Evolutionary conservation across 2,113 vertebrate genomes (phyloP), one percentile per base, ranked within the genome.

Genomic region (Toxotes jaculatrix): DNA sequence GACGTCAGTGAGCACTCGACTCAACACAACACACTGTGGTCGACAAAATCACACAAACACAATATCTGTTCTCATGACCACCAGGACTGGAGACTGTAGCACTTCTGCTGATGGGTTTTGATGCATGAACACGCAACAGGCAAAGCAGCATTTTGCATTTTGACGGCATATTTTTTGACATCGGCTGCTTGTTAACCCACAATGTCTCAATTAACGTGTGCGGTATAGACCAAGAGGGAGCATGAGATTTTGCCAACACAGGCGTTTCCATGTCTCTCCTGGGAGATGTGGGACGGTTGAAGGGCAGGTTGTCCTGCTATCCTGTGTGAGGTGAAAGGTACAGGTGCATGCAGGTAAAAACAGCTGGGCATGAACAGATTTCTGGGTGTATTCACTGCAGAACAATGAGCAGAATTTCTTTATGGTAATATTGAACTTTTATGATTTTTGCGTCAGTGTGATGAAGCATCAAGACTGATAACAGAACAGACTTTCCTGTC

Each of bases 21-120:
- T 81, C 2, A 66, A 43, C 40, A n/a, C n/a, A 27, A 47, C 70
- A 66, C 34, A n/a, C 63, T 60, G 83, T 14, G 68, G 77, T 49
- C 43, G 4, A 36, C 68, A 34, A 63, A 59, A 75, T 63, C 79
- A 45, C 64, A 60, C 73, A 66, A 69, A 76, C 76, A 78, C 83
- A 3, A 23, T 0, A 49, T 55, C 36, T 55, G 14, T 65, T 45
- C 55, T 42, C 17, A 19, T 10, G 19, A 64, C 19, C 27, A 9
- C 21, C 19, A 14, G 8, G 34, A 38, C 38, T 51, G 19, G 19
- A 34, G 59, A 60, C 47, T 40, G 16, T 1, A 64, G 40, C 59
- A 7, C 43, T 10, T 57, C n/a, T 5, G 5, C 31, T 31, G 38
- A 82, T 21, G 73, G 61, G 67, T 75, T 83, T 77, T 55, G 51